Conservation (phyloP, 2,797 vertebrate genomes). For the Limosa lapponica region DNA sequence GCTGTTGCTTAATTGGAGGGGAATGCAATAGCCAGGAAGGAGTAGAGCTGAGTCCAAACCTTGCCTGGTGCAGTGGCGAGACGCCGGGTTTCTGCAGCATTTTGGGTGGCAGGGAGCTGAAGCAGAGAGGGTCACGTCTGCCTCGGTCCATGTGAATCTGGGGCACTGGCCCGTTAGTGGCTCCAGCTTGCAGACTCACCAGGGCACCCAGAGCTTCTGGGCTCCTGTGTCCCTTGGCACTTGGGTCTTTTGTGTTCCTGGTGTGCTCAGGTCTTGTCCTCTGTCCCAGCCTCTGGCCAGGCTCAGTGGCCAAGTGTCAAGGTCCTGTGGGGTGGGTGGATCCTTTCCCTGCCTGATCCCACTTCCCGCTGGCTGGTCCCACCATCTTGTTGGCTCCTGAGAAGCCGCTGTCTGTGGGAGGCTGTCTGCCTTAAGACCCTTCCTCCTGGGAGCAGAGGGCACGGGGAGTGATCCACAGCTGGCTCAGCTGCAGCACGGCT, state of each 20-base stretch:
- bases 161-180: not conserved
- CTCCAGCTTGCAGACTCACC: not conserved
- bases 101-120: not conserved
- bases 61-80: not conserved
- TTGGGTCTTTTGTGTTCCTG: not conserved
- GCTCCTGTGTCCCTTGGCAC: not conserved
- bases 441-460: fast-evolving
- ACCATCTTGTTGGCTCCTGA: not conserved
- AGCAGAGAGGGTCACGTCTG: not conserved
- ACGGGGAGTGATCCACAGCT: fast-evolving
- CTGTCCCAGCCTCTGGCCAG: not conserved
- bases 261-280: not conserved
- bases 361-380: not conserved
- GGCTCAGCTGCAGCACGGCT: not conserved
- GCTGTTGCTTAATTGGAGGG: conserved; percentile 57
- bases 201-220: not conserved
- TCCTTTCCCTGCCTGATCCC: not conserved
- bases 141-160: fast-evolving
- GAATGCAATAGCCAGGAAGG: conserved; percentile 17
- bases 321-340: not conserved
- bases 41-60: not conserved
- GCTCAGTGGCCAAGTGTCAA: not conserved
- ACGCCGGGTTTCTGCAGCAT: not conserved
- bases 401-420: not conserved
- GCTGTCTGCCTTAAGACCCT: not conserved